phyloP scores from a whole-genome alignment of 2,797 vertebrate genomes.

The Hoplostethus atlanticus region DNA sequence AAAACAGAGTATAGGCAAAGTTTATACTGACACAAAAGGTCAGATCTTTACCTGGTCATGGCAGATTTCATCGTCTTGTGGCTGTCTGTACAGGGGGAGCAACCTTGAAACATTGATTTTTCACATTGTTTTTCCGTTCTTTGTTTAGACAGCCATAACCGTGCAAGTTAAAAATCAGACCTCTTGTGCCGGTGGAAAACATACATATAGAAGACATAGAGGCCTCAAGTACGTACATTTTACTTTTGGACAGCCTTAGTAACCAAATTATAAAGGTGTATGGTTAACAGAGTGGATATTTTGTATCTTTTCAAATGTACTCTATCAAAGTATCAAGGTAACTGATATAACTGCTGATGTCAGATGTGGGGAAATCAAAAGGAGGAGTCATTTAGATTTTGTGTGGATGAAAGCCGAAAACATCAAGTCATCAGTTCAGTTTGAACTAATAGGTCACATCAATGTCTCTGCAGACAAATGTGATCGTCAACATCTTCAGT shows the following conservation, averaged over 20 bases:
- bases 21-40: conserved; percentile 56
- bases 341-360: conserved; percentile 42
- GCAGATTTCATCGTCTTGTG: conserved; percentile 38
- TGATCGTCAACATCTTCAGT: conserved; percentile 24
- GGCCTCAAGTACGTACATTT: conserved; percentile 23
- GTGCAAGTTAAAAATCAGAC: conserved; percentile 28
- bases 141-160: conserved; percentile 34
- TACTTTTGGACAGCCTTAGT: conserved; percentile 43
- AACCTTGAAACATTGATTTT: conserved; percentile 56
- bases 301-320: conserved; percentile 49
- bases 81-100: conserved; percentile 27
- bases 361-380: conserved; percentile 49
- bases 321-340: not conserved
- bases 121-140: conserved; percentile 38
- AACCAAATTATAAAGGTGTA: conserved; percentile 17
- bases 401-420: conserved; percentile 58
- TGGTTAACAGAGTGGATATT: conserved; percentile 44
- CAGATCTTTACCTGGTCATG: conserved; percentile 39
- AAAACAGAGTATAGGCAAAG: conserved; percentile 20
- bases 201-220: conserved; percentile 12
- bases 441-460: conserved; percentile 33
- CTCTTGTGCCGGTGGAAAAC: conserved; percentile 29
- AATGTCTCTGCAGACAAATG: conserved; percentile 21
- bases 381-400: conserved; percentile 27
- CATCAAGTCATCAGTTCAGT: conserved; percentile 43